Evolutionary conservation across 2,888 invertebrate genomes (phyloP).

Genomic region (Poecilus cupreus): DNA sequence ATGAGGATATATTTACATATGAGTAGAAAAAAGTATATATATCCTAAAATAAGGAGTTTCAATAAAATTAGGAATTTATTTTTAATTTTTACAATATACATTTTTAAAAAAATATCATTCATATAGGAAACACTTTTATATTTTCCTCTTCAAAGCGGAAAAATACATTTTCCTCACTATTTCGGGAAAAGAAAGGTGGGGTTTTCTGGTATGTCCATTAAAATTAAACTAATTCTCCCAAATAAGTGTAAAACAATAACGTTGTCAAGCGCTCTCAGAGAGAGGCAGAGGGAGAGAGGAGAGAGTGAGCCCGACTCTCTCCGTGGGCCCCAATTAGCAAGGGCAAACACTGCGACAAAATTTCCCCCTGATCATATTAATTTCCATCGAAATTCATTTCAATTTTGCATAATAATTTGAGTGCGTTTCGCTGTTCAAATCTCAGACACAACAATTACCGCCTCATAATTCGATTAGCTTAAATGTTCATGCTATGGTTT

Average conservation of each 20-base stretch:
- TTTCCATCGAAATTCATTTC: constrained; percentile 2
- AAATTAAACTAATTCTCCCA: no score
- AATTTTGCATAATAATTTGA: constrained; percentile 10
- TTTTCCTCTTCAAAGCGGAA: no score
- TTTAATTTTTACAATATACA: no score
- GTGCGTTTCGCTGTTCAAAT: constrained; percentile 22
- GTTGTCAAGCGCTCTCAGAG: not conserved
- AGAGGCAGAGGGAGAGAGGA: not conserved
- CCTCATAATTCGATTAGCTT: not conserved
- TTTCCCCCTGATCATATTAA: not conserved
- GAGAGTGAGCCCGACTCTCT: not conserved
- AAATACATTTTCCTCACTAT: no score
- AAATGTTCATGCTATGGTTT: not conserved
- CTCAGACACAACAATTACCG: constrained; percentile 4
- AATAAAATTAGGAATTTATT: no score
- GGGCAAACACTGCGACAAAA: not conserved
- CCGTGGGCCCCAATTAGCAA: not conserved
- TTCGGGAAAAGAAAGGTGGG: no score
- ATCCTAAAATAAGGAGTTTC: no score
- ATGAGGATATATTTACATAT: no score
- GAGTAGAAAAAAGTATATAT: no score
- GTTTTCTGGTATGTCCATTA: no score
- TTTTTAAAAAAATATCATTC: no score
- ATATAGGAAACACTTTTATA: no score
- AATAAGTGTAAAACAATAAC: not conserved